Evolutionary conservation across 2,888 invertebrate genomes (phyloP), one percentile per base, ranked within the genome.

Genomic region (Crematogaster levior): DNA sequence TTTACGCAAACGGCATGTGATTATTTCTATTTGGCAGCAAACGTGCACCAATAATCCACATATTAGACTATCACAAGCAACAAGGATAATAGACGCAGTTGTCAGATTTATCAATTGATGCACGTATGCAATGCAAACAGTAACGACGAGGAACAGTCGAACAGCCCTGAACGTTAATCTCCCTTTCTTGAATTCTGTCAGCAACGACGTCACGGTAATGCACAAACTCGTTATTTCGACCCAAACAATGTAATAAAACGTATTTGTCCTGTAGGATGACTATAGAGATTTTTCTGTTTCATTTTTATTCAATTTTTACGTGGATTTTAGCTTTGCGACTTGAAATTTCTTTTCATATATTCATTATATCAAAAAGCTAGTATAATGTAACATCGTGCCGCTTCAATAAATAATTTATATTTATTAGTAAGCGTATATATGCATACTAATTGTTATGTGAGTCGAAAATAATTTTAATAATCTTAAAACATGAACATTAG

Each of bases 41-140:
- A 73, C 30, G 21, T 82, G 66, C 30, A 82, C 30, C 30, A 82
- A 15, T 27, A 82, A 34, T 30, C 82, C 77, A 30, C 60, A 77
- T 9, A 82, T 58, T 3, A 77, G 12, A n/a, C 53, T 51, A 6
- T 86, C 86, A 37, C 61, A 70, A 3, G 81, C 85, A 1, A 86
- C 65, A 60, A 85, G 79, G 2, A 85, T 48, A 10, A 53, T 15
- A n/a, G 77, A 58, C 0, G 53, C 58, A 27, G 65, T 46, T 1
- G 21, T 43, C 24, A 63, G 40, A 12, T 81, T 24, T 37, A 70
- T 30, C 56, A 53, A 34, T 58, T 85, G 86, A 51, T 84, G 66
- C 21, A 68, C 24, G 21, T 82, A 86, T 24, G 56, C 63, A 4
- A 79, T 34, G 9, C 51, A 68, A 77, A 86, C 5, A 83, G 10